Evolutionary conservation across 1,140 invertebrate species (phyloP).

Genomic region (Acromyrmex charruanus): DNA sequence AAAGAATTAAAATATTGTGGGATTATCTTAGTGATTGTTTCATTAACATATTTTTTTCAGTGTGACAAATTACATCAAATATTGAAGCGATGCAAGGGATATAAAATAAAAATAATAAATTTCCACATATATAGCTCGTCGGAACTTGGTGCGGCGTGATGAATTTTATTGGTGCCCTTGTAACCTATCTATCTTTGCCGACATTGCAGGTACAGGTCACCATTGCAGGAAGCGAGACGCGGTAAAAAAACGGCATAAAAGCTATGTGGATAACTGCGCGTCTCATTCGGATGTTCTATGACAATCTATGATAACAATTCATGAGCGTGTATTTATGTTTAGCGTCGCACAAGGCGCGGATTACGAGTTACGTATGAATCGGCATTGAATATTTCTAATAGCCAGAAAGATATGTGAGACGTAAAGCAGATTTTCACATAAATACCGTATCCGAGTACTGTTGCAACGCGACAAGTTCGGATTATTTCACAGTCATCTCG

Average conservation of each 20-base stretch:
- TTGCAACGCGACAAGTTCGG: background rate
- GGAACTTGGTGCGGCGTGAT: background rate
- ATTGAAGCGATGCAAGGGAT: background rate
- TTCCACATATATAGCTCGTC: constrained; percentile 47
- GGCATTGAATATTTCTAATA: constrained; percentile 27
- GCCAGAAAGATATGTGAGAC: background rate
- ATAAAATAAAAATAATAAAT: constrained; percentile 29
- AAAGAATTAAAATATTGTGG: background rate
- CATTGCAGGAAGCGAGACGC: background rate
- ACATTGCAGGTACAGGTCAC: background rate
- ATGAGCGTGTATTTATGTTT: background rate
- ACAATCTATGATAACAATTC: constrained; percentile 30
- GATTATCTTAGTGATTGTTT: background rate
- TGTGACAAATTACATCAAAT: background rate
- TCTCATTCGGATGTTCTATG: background rate
- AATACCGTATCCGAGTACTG: background rate
- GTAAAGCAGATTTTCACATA: background rate
- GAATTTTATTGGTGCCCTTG: constrained; percentile 44
- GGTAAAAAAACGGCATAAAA: constrained; percentile 4
- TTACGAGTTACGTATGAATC: constrained; percentile 25
- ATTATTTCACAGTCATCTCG: constrained; percentile 18
- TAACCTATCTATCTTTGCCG: constrained; percentile 46
- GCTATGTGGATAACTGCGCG: constrained; percentile 11
- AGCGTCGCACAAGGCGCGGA: background rate
- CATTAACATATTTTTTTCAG: background rate